phyloP scores from a whole-genome alignment of 2,797 vertebrate species.

The Euthynnus affinis region DNA sequence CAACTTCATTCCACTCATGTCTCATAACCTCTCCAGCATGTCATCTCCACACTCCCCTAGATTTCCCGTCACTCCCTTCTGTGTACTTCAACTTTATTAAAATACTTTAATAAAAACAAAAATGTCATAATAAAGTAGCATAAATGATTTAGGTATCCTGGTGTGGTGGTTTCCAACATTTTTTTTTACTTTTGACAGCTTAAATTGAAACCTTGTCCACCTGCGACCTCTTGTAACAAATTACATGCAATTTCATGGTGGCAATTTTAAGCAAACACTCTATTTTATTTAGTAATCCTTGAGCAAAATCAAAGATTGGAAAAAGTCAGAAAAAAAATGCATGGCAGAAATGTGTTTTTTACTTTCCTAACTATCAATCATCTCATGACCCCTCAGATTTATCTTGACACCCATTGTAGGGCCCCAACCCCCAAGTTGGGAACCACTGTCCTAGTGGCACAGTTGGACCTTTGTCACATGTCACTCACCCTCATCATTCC shows the following conservation, averaged over 20 bases:
- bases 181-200: no score
- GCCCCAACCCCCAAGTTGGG: background rate
- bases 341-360: no score
- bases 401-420: background rate
- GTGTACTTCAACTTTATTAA: no score
- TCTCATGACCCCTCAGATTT: no score
- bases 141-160: constrained; percentile 1
- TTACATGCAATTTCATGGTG: background rate
- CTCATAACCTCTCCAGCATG: constrained; percentile 44
- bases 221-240: no score
- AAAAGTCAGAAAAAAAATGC: background rate
- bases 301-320: background rate
- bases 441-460: background rate
- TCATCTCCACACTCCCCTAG: constrained; percentile 23
- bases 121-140: constrained; percentile 30
- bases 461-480: background rate
- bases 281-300: no score
- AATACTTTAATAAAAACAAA: constrained; percentile 41
- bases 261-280: no score
- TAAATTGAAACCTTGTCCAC: no score
- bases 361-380: no score
- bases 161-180: background rate
- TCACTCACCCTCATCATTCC: no score
- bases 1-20: constrained; percentile 45
- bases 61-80: constrained; percentile 42